These are phyloP conservation scores for Sitta carolinensis DNA, from an alignment of 2,797 vertebrate genomes.

Conservation along the genomic window DNA sequence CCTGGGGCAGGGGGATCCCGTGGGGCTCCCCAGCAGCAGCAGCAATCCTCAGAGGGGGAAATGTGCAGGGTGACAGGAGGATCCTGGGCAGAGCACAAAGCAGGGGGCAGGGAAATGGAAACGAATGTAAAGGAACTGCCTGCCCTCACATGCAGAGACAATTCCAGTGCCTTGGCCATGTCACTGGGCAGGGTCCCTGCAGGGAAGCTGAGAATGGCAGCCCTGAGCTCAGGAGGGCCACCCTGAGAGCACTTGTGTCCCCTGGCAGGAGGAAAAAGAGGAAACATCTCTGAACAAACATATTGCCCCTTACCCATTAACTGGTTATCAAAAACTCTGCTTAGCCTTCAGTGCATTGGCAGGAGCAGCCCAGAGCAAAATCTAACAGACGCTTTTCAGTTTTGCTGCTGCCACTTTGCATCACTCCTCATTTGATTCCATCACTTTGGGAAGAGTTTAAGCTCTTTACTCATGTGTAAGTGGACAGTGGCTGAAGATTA, in stretches of 20 bases:
- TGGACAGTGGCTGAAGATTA: conserved; percentile 44
- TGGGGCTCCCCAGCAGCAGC: neutral
- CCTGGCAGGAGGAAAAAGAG: neutral
- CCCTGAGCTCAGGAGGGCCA: neutral
- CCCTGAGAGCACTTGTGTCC: neutral
- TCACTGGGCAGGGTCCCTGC: neutral
- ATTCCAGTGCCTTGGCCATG: accelerated
- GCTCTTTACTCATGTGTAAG: conserved; percentile 64
- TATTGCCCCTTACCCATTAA: conserved; percentile 1
- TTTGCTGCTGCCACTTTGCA: conserved; percentile 50
- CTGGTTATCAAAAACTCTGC: neutral
- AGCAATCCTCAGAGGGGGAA: neutral
- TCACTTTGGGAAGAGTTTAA: conserved; percentile 54
- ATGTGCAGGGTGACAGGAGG: neutral
- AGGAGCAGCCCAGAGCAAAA: neutral
- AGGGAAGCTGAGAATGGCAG: neutral
- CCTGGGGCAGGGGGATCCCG: accelerated
- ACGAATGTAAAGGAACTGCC: neutral
- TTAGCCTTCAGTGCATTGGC: neutral
- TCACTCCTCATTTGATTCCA: conserved; percentile 41
- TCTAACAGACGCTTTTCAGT: conserved; percentile 4
- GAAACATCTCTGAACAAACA: neutral
- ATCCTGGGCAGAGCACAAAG: neutral
- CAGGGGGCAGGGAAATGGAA: neutral
- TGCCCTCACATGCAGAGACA: neutral